Evolutionary conservation across 2,888 invertebrate genomes (phyloP).

Genomic region (Fragum fragum): DNA sequence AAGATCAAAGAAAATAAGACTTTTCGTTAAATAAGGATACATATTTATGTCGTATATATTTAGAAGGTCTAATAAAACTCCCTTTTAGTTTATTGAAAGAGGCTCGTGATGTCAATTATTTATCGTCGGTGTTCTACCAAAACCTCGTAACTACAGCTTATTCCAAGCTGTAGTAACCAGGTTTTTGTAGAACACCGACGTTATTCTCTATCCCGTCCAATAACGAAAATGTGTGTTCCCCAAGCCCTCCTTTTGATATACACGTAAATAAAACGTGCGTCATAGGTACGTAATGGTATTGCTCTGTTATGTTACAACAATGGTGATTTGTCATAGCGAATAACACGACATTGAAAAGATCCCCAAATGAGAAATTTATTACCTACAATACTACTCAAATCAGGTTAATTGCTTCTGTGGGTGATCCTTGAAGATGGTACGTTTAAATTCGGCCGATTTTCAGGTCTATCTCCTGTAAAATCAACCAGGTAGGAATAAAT

Average conservation of each 20-base stretch:
- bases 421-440: too few relatives aligned
- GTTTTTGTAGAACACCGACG: too few relatives aligned
- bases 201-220: neutral
- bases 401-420: neutral
- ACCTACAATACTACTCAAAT: neutral
- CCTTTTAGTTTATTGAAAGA: neutral
- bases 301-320: neutral
- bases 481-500: too few relatives aligned
- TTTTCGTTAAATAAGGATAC: too few relatives aligned
- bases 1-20: too few relatives aligned
- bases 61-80: neutral
- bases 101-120: neutral
- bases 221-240: constrained; percentile 7
- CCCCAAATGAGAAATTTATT: constrained; percentile 1
- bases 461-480: too few relatives aligned
- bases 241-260: constrained; percentile 6
- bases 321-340: constrained; percentile 3
- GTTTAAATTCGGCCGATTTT: too few relatives aligned
- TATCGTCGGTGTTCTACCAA: too few relatives aligned
- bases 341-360: neutral
- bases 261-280: constrained; percentile 5
- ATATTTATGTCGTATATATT: too few relatives aligned
- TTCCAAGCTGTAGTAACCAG: too few relatives aligned
- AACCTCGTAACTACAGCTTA: too few relatives aligned
- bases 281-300: neutral